phyloP scores from a whole-genome alignment of 1,140 invertebrate genomes.

The Epicauta chinensis region DNA sequence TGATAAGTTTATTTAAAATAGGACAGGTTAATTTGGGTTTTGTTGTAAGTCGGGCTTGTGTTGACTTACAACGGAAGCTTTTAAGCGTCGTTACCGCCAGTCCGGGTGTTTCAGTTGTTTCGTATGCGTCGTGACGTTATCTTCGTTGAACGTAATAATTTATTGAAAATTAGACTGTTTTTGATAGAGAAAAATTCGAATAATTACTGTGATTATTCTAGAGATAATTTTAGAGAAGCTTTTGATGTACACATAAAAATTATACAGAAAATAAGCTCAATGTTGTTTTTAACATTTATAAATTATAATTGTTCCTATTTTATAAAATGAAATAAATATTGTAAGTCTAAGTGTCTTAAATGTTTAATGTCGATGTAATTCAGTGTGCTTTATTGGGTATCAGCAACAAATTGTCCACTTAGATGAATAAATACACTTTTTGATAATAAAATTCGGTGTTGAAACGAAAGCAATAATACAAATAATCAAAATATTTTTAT shows the following conservation, averaged over 20 bases:
- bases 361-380: slow-evolving; percentile 10
- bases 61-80: slow-evolving; percentile 34
- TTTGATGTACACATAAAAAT: slow-evolving; percentile 1
- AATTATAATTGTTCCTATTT: slow-evolving; percentile 11
- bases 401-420: no score
- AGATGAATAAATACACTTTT: no score
- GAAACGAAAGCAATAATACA: no score
- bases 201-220: no score
- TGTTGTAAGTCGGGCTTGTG: slow-evolving; percentile 32
- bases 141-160: neutral
- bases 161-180: no score
- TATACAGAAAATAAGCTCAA: neutral
- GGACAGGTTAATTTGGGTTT: neutral
- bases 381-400: slow-evolving; percentile 4
- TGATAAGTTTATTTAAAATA: no score
- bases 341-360: slow-evolving; percentile 15
- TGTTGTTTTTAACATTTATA: neutral
- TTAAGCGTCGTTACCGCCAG: slow-evolving; percentile 18
- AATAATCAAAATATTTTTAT: no score
- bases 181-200: no score
- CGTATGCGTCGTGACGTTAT: slow-evolving; percentile 19
- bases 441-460: no score
- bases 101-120: slow-evolving; percentile 32
- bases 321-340: neutral
- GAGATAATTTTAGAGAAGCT: neutral